Conservation (phyloP, 2,888 invertebrate genomes). For the Camptogramma bilineatum region DNA sequence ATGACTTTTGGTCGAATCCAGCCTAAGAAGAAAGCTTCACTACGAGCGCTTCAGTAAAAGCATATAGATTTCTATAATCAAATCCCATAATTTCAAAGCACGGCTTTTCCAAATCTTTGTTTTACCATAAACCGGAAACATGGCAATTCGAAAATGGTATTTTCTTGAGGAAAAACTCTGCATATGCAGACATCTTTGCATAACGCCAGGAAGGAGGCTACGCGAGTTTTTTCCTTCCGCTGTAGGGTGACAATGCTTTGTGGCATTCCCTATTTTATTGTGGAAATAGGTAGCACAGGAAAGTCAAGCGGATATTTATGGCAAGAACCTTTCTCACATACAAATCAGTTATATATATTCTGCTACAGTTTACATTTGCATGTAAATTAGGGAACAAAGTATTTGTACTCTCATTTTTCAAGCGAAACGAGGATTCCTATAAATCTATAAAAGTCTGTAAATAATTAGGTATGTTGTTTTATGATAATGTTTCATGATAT, state of each 20-base stretch:
- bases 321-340: not conserved
- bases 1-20: no score
- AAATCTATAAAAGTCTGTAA: no score
- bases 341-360: not conserved
- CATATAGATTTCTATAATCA: constrained; percentile 3
- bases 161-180: constrained; percentile 34
- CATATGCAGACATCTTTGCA: constrained; percentile 33
- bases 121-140: constrained; percentile 26
- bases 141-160: constrained; percentile 30
- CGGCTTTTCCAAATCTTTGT: constrained; percentile 23
- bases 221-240: constrained; percentile 31
- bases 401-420: no score
- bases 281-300: constrained; percentile 1
- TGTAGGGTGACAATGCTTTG: constrained; percentile 21
- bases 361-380: not conserved
- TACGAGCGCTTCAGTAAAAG: no score
- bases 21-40: no score
- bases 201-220: constrained; percentile 28
- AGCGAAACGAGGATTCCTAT: no score
- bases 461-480: no score
- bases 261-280: not conserved
- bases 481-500: no score
- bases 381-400: not conserved
- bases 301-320: constrained; percentile 2
- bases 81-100: constrained; percentile 10